Evolutionary conservation across 2,888 invertebrate genomes (phyloP).

Genomic region (Eudemis profundana): DNA sequence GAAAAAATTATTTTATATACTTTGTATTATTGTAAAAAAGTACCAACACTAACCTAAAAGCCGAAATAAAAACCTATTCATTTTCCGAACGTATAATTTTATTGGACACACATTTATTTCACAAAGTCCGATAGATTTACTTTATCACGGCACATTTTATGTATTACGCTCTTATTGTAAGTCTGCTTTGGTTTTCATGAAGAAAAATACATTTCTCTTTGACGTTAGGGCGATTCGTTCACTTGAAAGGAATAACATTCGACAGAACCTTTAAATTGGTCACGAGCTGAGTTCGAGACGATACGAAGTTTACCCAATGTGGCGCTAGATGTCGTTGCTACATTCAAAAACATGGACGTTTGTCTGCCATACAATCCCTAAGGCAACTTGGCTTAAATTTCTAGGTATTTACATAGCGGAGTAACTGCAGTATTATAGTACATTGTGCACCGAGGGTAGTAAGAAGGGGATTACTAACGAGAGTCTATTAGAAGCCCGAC

Average conservation of each 20-base stretch:
- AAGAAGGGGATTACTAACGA: too few species aligned
- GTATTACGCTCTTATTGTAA: background rate
- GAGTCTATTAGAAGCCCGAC: too few species aligned
- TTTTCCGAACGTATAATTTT: background rate
- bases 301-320: too few species aligned
- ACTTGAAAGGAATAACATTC: conserved; percentile 6
- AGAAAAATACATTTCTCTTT: conserved; percentile 5
- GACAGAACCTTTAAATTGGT: conserved; percentile 8
- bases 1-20: too few species aligned
- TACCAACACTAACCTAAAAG: background rate
- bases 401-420: too few species aligned
- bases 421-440: too few species aligned
- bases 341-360: too few species aligned
- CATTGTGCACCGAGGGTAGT: too few species aligned
- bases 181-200: conserved; percentile 22
- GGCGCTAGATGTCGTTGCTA: too few species aligned
- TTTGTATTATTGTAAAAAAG: background rate
- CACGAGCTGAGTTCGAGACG: background rate
- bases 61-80: background rate
- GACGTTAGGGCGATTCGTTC: conserved; percentile 6
- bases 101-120: background rate
- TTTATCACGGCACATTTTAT: background rate
- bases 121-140: conserved; percentile 2
- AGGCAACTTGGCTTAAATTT: too few species aligned
- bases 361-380: too few species aligned